Percentiles rank a stretch among this genome's conserved stretches.
These are phyloP conservation scores for Grapholita molesta DNA, from an alignment of 1,140 invertebrate genomes.

Conservation along the genomic window DNA sequence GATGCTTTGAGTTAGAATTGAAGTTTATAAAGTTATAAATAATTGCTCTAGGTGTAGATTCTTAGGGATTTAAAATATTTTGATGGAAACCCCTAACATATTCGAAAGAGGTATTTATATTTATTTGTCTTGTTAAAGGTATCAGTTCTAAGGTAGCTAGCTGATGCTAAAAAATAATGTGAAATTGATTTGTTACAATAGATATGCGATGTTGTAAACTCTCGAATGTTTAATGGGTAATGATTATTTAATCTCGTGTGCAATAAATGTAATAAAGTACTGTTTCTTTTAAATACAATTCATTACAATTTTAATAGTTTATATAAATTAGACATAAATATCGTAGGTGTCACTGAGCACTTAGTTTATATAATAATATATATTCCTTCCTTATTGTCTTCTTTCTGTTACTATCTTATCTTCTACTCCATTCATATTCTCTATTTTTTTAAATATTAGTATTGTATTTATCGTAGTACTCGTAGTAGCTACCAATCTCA, in stretches of 20 bases:
- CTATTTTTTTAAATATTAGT: background rate
- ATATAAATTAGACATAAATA: background rate
- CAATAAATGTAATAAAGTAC: slow-evolving; percentile 35
- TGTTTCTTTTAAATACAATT: slow-evolving; percentile 16
- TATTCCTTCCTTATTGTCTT: background rate
- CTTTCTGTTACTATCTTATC: background rate
- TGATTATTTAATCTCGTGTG: slow-evolving; percentile 38
- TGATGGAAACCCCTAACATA: too few relatives aligned
- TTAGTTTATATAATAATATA: background rate
- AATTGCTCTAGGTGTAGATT: too few relatives aligned
- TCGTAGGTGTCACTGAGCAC: background rate
- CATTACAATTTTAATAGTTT: background rate
- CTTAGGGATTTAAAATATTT: too few relatives aligned
- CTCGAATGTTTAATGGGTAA: slow-evolving; percentile 43
- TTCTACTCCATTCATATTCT: background rate
- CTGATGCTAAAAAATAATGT: background rate
- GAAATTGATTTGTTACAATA: background rate
- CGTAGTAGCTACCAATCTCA: slow-evolving; percentile 28
- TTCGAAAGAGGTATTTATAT: too few relatives aligned
- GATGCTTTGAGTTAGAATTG: background rate
- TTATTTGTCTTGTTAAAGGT: background rate
- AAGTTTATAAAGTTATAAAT: background rate
- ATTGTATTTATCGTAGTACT: background rate
- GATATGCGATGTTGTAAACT: background rate
- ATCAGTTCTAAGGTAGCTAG: background rate